A percentile compares a stretch with the other conserved stretches of the same genome.
phyloP scores from a whole-genome alignment of 2,888 invertebrate genomes.

The Tetranychus piercei region DNA sequence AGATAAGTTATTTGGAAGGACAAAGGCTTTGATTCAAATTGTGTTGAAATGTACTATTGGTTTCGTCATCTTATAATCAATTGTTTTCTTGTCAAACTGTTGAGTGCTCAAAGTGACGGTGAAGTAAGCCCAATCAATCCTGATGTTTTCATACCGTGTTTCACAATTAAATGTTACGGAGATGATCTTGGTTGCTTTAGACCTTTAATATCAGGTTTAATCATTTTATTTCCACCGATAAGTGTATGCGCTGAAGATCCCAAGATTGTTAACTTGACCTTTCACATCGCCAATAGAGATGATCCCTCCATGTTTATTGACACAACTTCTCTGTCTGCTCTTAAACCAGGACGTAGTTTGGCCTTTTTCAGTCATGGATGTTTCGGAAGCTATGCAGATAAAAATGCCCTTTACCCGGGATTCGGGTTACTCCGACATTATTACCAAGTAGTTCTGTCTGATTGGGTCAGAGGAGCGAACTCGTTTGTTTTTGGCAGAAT shows the following conservation, averaged over 20 bases:
- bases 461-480: not conserved
- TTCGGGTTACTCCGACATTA: not conserved
- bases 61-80: too few relatives aligned
- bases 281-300: not conserved
- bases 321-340: not conserved
- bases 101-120: too few relatives aligned
- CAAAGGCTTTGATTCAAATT: too few relatives aligned
- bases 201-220: not conserved
- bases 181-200: not conserved
- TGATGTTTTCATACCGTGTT: not conserved
- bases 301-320: not conserved
- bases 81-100: too few relatives aligned
- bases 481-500: not conserved
- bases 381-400: not conserved
- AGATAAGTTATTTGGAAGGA: too few relatives aligned
- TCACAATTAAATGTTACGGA: not conserved
- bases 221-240: not conserved
- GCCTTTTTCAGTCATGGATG: not conserved
- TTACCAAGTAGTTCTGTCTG: not conserved
- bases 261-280: not conserved
- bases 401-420: not conserved
- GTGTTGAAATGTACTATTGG: too few relatives aligned
- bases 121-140: not conserved
- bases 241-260: not conserved
- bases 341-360: not conserved